A percentile compares a stretch with the other conserved stretches of the same genome.
phyloP scores from a whole-genome alignment of 2,113 vertebrate species.

The Phyllostomus hastatus region DNA sequence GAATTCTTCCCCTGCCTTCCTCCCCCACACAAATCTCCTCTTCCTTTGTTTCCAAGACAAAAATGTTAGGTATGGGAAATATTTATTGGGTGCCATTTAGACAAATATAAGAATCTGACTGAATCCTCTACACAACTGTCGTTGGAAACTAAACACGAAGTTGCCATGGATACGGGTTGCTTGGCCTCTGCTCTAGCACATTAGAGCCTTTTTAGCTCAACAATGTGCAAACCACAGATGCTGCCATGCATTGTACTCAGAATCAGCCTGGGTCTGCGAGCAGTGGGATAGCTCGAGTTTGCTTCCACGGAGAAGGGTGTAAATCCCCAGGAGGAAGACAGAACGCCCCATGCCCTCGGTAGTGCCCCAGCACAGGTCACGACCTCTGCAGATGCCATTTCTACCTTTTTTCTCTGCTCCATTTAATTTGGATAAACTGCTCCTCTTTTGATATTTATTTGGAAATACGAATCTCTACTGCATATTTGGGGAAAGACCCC shows the following conservation, averaged over 20 bases:
- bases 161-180: slow-evolving; percentile 83
- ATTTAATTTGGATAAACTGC: neutral
- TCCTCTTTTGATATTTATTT: slow-evolving; percentile 20
- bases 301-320: slow-evolving; percentile 56
- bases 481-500: neutral
- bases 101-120: slow-evolving; percentile 77
- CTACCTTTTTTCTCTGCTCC: neutral
- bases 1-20: neutral
- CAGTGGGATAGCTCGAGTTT: slow-evolving; percentile 52
- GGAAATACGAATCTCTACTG: neutral
- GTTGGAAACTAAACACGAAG: slow-evolving; percentile 75
- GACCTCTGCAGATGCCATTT: neutral
- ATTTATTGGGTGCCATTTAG: slow-evolving; percentile 76
- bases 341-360: neutral
- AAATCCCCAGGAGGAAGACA: slow-evolving; percentile 54
- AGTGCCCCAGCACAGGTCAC: neutral
- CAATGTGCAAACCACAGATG: slow-evolving; percentile 76
- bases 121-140: slow-evolving; percentile 70
- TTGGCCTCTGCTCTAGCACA: slow-evolving; percentile 80
- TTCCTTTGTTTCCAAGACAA: slow-evolving; percentile 70
- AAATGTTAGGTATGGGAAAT: slow-evolving; percentile 67
- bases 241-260: slow-evolving; percentile 74
- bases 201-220: slow-evolving; percentile 81
- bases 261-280: slow-evolving; percentile 75
- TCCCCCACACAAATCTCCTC: neutral